Evolutionary conservation across 2,113 vertebrate genomes (phyloP), one percentile per base, ranked within the genome.

Genomic region (Callospermophilus lateralis): DNA sequence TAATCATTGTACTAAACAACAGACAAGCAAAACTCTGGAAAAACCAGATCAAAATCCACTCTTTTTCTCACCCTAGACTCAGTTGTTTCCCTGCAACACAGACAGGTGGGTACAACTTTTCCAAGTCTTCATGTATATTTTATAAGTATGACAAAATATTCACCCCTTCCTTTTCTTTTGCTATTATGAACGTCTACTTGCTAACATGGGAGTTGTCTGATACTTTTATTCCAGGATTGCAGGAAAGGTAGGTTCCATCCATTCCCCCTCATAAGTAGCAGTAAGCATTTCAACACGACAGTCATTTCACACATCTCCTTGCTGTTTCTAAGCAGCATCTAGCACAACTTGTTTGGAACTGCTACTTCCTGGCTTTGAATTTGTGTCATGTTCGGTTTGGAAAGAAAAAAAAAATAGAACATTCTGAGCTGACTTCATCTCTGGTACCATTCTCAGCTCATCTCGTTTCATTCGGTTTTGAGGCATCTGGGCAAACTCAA

Each of bases 271-370:
- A 20, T 19, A 32, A 88, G 53, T 51, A 77, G 20, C 58, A 22
- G 48, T n/a, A 58, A 94, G 19, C 55, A 37, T 79, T 83, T 86
- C 74, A 92, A 70, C 65, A 20, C 19, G 86, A 91, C 96, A 95
- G 55, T 72, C 78, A 30, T 89, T 79, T 95, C 42, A 73, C 89
- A 96, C 37, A 19, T 87, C 65, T 67, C 34, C 55, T 84, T 37
- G 37, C 58, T 34, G 39, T 96, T 95, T 89, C 94, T 93, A 97
- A 90, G 97, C 63, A 89, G 80, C 68, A 86, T 73, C 72, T 89
- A 94, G 89, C 16, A 97, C 81, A 95, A 81, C 65, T 90, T 92
- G 77, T 78, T 95, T 96, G 85, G 91, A 95, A 93, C 95, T 84
- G 85, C 32, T 6, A 32, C 85, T 96, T 96, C 42, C 70, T 97